These are phyloP conservation scores for Zoroaster sp. DNA, from an alignment of 53 echinoderm and acorn worm genomes.

Conservation along the genomic window DNA sequence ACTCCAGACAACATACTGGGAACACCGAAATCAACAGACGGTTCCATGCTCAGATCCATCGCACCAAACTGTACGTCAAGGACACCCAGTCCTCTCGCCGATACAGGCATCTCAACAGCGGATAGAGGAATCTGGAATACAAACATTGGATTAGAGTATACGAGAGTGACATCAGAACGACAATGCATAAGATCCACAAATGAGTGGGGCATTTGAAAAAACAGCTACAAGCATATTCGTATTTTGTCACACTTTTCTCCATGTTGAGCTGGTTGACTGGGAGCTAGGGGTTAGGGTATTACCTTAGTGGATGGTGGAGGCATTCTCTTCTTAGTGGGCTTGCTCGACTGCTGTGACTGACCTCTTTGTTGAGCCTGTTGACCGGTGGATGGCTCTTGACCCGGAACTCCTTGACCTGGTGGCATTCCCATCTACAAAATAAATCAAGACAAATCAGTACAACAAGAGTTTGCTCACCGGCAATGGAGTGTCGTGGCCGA, in stretches of 20 bases:
- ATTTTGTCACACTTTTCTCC: no score
- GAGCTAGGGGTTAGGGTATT: neutral
- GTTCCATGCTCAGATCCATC: constrained; percentile 92
- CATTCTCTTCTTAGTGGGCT: constrained; percentile 87
- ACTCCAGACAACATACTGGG: constrained; percentile 57
- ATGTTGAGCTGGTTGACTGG: neutral
- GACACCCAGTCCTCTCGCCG: constrained; percentile 85
- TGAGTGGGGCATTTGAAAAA: no score
- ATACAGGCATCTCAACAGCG: constrained; percentile 96
- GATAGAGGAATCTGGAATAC: constrained; percentile 83
- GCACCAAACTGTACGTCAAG: constrained; percentile 99
- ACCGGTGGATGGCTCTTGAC: constrained; percentile 42
- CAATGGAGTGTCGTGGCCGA: no score
- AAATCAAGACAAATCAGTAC: neutral
- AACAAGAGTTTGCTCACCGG: no score
- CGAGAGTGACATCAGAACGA: no score
- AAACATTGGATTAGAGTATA: neutral
- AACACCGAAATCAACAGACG: constrained; percentile 80
- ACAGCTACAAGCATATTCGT: no score
- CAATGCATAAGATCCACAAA: no score
- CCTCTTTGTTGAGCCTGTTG: constrained; percentile 53
- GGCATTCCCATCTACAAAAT: constrained; percentile 60
- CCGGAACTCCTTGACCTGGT: constrained; percentile 58
- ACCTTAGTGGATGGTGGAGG: constrained; percentile 96
- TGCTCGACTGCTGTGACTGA: constrained; percentile 42